Percentiles rank a stretch among this genome's conserved stretches.
Conservation (phyloP, 2,113 vertebrate genomes). For the Melanocharis versteri region DNA sequence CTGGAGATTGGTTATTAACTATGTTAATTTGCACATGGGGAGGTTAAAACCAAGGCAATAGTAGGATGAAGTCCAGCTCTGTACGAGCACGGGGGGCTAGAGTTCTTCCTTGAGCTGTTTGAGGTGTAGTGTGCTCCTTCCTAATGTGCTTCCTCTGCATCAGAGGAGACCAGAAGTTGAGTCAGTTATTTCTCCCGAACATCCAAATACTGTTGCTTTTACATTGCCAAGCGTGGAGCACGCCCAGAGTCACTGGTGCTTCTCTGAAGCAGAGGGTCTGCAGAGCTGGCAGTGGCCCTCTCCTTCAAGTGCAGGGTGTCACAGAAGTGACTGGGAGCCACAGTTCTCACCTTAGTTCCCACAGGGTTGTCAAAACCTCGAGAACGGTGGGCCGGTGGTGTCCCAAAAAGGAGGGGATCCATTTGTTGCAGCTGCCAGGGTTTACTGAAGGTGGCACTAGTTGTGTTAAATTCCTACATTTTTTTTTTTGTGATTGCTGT, state of each 20-base stretch:
- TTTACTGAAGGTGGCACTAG: background rate
- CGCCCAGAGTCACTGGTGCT: rapidly evolving
- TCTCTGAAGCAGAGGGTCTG: background rate
- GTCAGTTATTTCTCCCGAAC: background rate
- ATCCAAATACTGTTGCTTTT: background rate
- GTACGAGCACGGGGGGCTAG: background rate
- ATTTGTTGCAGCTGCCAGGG: background rate
- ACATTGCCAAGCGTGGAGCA: background rate
- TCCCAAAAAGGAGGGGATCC: background rate
- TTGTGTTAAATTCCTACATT: background rate
- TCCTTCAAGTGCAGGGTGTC: background rate
- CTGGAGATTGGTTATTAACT: background rate
- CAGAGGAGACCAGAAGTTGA: background rate
- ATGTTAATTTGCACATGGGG: background rate
- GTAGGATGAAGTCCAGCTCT: background rate
- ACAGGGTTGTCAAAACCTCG: rapidly evolving
- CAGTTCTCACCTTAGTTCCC: background rate
- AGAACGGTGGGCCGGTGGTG: rapidly evolving
- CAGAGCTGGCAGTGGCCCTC: background rate
- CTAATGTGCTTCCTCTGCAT: background rate
- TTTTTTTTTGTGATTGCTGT: background rate
- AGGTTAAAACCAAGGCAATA: rapidly evolving
- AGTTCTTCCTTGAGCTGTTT: background rate
- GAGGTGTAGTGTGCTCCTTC: background rate
- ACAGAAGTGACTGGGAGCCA: rapidly evolving